Base-by-base conservation (phyloP, 2,113 vertebrate genomes). In the Paraplagusia blochii region DNA sequence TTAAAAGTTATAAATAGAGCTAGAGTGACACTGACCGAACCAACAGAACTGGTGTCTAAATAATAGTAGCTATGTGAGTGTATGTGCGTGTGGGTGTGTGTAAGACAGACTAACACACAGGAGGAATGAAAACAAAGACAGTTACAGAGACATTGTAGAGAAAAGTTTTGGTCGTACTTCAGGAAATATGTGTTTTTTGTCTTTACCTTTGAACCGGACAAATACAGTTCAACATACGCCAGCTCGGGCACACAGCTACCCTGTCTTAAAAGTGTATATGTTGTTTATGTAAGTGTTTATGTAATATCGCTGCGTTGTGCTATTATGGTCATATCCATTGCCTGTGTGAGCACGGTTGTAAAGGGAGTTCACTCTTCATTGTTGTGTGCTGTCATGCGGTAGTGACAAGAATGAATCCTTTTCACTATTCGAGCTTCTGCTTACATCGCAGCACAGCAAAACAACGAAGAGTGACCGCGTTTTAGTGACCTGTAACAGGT, bases 401-500 rank as follows among this genome's bases (percentile, higher is more conserved):
- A 29, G 22, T 55, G 72, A 81, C 60, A 65, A 51, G 51, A 70
- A 72, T 42, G 36, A 57, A 67, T 58, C 56, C 53, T 38, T n/a
- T 13, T 40, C 48, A 66, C 59, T 63, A 77, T 66, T 84, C 79
- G 52, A 65, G 80, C 67, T 79, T 82, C 86, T 87, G 87, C 86
- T 88, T 85, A 85, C 85, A 79, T n/a, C 62, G 57, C 48, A 64
- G 43, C 52, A 62, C 45, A 40, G 16, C 11, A 13, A 40, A 36
- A 16, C 52, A 63, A 69, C 63, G n/a, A 9, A 65, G 17, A 69
- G 53, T 1, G 56, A 55, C 61, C 59, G 45, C 47, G 47, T 53
- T 16, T 39, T 58, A 11, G 29, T 49, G n/a, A 43, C 46, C 63
- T 65, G 71, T 82, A 84, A 85, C 81, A 88, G 83, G 83, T 85